Evolutionary conservation across 2,113 vertebrate species (phyloP).

Genomic region (Siniperca chuatsi): DNA sequence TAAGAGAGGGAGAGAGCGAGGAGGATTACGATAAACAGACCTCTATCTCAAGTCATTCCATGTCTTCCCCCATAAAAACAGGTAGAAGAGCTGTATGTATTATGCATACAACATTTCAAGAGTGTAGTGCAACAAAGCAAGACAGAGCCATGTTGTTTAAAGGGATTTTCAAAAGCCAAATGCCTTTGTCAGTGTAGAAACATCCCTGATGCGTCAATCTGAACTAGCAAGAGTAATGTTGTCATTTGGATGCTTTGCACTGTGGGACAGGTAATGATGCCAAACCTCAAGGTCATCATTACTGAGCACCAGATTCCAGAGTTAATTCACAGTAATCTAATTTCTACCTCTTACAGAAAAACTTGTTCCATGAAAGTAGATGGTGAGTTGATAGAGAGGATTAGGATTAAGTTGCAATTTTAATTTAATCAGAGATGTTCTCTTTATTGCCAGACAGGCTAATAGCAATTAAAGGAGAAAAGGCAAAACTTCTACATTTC

Average conservation of each 20-base stretch:
- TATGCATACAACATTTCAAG: slow-evolving; percentile 57
- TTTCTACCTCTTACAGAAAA: slow-evolving; percentile 52
- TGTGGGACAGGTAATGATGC: slow-evolving; percentile 71
- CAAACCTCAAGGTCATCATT: slow-evolving; percentile 77
- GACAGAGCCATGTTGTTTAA: slow-evolving; percentile 43
- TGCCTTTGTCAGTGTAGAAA: slow-evolving; percentile 48
- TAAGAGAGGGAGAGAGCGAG: slow-evolving; percentile 62
- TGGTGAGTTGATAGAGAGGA: slow-evolving; percentile 51
- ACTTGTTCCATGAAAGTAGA: slow-evolving; percentile 41
- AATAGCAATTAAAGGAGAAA: slow-evolving; percentile 52
- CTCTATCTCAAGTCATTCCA: slow-evolving; percentile 68
- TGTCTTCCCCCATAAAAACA: slow-evolving; percentile 57
- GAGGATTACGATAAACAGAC: slow-evolving; percentile 69
- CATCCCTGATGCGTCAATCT: slow-evolving; percentile 46
- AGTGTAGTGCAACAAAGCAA: slow-evolving; percentile 37
- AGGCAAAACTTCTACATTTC: slow-evolving; percentile 49
- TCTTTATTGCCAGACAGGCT: slow-evolving; percentile 46
- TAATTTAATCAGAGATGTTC: slow-evolving; percentile 52
- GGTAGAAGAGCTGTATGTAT: slow-evolving; percentile 47
- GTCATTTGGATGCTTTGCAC: slow-evolving; percentile 70
- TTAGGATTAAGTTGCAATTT: slow-evolving; percentile 63
- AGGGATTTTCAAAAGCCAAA: slow-evolving; percentile 53
- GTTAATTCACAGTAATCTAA: slow-evolving; percentile 63
- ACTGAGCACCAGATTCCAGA: slow-evolving; percentile 59
- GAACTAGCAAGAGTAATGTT: slow-evolving; percentile 62